These are phyloP conservation scores for Pantherophis guttatus DNA, from an alignment of 2,113 vertebrate species.

Conservation along the genomic window DNA sequence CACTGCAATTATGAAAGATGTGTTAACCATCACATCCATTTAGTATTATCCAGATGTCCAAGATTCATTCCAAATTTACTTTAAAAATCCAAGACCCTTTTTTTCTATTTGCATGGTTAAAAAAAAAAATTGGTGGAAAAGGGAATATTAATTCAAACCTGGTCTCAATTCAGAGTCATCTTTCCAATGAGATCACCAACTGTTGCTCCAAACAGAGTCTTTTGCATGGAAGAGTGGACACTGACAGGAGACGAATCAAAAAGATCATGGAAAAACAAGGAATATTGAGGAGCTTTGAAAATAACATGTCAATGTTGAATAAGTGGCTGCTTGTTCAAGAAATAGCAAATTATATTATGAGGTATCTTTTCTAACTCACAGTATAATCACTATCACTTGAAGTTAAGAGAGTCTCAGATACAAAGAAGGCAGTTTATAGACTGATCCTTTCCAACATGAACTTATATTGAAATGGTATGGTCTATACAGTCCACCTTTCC, in stretches of 20 bases:
- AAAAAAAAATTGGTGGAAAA: background rate
- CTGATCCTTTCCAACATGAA: background rate
- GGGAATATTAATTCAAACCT: background rate
- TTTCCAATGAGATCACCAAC: background rate
- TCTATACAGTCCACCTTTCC: background rate
- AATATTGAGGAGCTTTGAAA: background rate
- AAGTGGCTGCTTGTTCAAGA: background rate
- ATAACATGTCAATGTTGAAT: background rate
- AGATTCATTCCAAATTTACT: background rate
- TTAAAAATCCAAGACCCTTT: background rate
- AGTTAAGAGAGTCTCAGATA: background rate
- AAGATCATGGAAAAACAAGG: background rate
- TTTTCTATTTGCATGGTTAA: background rate
- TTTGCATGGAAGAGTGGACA: background rate
- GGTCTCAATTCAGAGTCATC: background rate
- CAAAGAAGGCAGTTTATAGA: background rate
- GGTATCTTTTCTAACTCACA: background rate
- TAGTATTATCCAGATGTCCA: background rate
- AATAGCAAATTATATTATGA: background rate
- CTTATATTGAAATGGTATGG: background rate
- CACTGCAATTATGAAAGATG: background rate
- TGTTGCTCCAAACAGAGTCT: background rate
- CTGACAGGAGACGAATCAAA: background rate
- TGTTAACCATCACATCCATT: background rate
- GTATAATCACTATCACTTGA: background rate